Conservation (phyloP, 2,797 vertebrate genomes). For the Oophaga sylvatica region DNA sequence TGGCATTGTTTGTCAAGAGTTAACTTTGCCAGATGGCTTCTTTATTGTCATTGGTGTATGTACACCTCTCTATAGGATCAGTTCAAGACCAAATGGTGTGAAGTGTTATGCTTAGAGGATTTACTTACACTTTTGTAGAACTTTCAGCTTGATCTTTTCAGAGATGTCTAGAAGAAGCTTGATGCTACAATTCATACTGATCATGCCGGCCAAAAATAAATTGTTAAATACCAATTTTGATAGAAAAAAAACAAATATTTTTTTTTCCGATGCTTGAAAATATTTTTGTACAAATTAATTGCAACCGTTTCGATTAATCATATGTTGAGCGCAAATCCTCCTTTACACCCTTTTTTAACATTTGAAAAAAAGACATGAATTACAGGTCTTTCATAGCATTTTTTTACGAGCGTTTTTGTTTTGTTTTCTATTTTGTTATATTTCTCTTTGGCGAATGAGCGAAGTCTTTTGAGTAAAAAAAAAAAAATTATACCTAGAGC, state of each 20-base stretch:
- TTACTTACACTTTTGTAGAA: constrained; percentile 81
- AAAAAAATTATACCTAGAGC: too few relatives aligned
- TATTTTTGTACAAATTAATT: too few relatives aligned
- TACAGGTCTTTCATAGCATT: too few relatives aligned
- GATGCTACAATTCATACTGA: constrained; percentile 25
- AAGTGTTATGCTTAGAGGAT: constrained; percentile 95
- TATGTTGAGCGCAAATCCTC: too few relatives aligned
- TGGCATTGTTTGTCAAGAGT: constrained; percentile 97
- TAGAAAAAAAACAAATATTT: neutral
- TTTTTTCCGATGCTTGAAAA: neutral
- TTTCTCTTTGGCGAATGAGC: too few relatives aligned
- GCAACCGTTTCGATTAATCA: too few relatives aligned
- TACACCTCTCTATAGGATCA: constrained; percentile 95
- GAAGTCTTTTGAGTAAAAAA: too few relatives aligned
- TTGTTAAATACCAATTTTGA: neutral
- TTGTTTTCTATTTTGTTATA: too few relatives aligned
- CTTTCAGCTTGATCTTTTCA: constrained; percentile 73
- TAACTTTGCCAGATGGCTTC: constrained; percentile 94
- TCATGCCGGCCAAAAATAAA: constrained; percentile 7
- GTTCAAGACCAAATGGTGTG: constrained; percentile 96
- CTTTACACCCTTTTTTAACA: too few relatives aligned
- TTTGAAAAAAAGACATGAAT: too few relatives aligned
- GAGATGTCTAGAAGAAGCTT: constrained; percentile 65
- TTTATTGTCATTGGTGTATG: constrained; percentile 95
- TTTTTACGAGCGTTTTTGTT: too few relatives aligned